Conservation (phyloP, 2,888 invertebrate genomes). For the Rhorus exstirpatorius region DNA sequence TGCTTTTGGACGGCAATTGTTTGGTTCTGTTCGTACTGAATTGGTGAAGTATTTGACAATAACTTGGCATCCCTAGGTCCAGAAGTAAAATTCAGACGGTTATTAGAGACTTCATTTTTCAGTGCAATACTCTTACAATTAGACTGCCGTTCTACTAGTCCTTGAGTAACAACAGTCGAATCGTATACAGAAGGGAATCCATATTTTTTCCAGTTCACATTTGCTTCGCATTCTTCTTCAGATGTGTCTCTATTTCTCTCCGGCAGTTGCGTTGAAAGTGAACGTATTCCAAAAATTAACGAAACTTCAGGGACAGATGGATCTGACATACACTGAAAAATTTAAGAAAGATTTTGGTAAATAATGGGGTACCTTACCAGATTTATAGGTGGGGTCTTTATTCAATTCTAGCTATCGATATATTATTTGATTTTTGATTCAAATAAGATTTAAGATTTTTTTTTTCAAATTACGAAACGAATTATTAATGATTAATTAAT, state of each 20-base stretch:
- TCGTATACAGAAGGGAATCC: conserved; percentile 67
- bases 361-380: background rate
- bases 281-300: conserved; percentile 79
- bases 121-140: background rate
- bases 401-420: too few species aligned
- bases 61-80: conserved; percentile 32
- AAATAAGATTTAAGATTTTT: too few species aligned
- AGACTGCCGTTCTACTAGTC: background rate
- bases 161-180: conserved; percentile 18
- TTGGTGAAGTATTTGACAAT: conserved; percentile 37
- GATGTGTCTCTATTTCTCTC: conserved; percentile 9
- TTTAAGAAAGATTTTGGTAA: background rate
- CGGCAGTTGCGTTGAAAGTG: conserved; percentile 1
- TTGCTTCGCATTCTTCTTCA: conserved; percentile 72
- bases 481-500: too few species aligned
- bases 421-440: too few species aligned
- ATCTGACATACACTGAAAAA: conserved; percentile 74
- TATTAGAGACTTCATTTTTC: background rate
- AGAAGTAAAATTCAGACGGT: background rate
- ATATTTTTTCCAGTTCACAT: conserved; percentile 80
- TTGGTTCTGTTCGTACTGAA: background rate
- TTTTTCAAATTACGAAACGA: too few species aligned
- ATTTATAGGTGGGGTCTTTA: too few species aligned
- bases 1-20: conserved; percentile 2
- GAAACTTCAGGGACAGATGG: conserved; percentile 82